Evolutionary conservation across 2,888 invertebrate species (phyloP).

Genomic region (Dusona sp.): DNA sequence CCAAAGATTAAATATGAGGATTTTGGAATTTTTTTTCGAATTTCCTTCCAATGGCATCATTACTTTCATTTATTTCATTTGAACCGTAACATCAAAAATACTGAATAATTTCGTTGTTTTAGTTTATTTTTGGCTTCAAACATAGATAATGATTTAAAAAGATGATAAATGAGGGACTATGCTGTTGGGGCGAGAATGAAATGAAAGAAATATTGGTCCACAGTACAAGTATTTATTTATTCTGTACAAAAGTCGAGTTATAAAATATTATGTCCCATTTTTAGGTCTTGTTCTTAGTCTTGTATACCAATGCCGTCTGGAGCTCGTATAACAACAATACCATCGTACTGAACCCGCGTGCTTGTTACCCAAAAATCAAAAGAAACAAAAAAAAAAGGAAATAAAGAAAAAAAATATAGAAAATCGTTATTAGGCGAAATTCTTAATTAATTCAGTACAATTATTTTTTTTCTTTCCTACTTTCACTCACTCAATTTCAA

Average conservation of each 20-base stretch:
- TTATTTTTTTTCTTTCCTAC: conserved; percentile 10
- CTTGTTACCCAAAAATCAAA: conserved; percentile 67
- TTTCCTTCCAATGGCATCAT: not conserved
- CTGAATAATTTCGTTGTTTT: not conserved
- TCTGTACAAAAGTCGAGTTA: conserved; percentile 84
- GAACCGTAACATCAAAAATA: not conserved
- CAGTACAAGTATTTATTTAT: conserved; percentile 84
- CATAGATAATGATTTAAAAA: too few relatives aligned
- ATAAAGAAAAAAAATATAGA: not conserved
- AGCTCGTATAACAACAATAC: conserved; percentile 82
- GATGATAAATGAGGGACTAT: not conserved
- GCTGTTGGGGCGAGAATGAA: conserved; percentile 74
- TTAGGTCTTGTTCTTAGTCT: conserved; percentile 82
- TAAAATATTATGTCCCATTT: conserved; percentile 83
- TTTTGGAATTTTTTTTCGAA: too few relatives aligned
- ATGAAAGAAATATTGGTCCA: conserved; percentile 83
- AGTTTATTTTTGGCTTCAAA: not conserved
- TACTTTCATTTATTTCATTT: not conserved
- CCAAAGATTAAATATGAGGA: not conserved
- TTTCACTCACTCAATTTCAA: conserved; percentile 35
- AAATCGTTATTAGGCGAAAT: conserved; percentile 15
- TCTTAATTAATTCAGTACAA: conserved; percentile 22
- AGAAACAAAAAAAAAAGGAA: conserved; percentile 37
- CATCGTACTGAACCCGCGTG: conserved; percentile 76
- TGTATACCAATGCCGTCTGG: conserved; percentile 82